Evolutionary conservation across 2,888 invertebrate genomes (phyloP).

Genomic region (Trypoxylon attenuatum): DNA sequence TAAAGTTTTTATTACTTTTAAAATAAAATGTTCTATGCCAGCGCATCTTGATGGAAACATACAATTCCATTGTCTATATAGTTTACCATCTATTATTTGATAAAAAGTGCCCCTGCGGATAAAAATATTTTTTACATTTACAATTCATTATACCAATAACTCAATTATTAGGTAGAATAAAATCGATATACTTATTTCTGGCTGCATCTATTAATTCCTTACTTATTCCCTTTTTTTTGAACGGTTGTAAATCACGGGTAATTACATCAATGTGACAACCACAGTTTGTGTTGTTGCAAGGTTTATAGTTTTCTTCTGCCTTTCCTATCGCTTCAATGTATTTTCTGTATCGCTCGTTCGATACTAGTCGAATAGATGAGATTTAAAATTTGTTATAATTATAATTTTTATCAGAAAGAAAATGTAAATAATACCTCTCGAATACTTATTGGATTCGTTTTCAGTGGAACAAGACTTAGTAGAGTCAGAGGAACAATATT

Average conservation of each 20-base stretch:
- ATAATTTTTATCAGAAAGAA: too few species aligned
- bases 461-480: background rate
- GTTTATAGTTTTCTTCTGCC: constrained; percentile 75
- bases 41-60: constrained; percentile 95
- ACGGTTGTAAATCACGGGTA: constrained; percentile 82
- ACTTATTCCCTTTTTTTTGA: constrained; percentile 82
- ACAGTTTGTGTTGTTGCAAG: constrained; percentile 79
- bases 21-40: constrained; percentile 92
- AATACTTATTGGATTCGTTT: background rate
- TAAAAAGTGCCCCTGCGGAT: constrained; percentile 83
- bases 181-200: constrained; percentile 58
- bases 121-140: too few species aligned
- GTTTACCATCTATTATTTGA: constrained; percentile 86
- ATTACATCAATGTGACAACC: constrained; percentile 81
- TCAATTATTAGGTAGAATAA: background rate
- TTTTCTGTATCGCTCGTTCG: constrained; percentile 74
- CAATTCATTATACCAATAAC: background rate
- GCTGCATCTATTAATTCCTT: constrained; percentile 80
- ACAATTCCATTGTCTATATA: constrained; percentile 90
- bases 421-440: background rate
- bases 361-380: too few species aligned
- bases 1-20: constrained; percentile 81
- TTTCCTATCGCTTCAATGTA: constrained; percentile 75
- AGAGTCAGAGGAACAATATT: background rate
- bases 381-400: too few species aligned